Conservation (phyloP, 2,113 vertebrate species). For the Casuarius casuarius region DNA sequence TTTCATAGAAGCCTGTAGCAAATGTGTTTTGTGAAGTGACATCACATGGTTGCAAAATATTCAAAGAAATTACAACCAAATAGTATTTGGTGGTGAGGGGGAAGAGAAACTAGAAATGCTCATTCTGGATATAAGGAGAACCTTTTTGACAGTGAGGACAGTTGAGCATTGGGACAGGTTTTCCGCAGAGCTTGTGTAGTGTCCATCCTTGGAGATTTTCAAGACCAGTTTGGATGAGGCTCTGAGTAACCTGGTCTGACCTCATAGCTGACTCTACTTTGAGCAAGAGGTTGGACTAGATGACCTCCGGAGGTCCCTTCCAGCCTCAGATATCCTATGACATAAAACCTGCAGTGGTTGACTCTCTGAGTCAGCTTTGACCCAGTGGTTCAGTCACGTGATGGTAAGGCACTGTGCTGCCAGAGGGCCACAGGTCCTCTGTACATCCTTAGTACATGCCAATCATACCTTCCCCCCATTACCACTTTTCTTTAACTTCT, state of each 20-base stretch:
- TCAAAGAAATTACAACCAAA: background rate
- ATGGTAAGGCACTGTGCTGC: background rate
- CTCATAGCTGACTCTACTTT: background rate
- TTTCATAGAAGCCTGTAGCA: background rate
- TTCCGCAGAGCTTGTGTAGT: background rate
- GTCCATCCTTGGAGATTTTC: background rate
- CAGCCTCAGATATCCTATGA: background rate
- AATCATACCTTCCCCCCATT: background rate
- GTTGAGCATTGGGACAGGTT: background rate
- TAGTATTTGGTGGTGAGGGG: background rate
- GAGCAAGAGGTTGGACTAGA: background rate
- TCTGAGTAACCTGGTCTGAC: background rate
- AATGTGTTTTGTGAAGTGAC: background rate
- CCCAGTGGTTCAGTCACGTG: background rate
- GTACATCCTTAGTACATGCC: accelerated
- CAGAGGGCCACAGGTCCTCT: background rate
- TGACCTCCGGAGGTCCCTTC: background rate
- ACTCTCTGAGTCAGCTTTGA: background rate
- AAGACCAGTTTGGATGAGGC: background rate
- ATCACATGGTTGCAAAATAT: background rate
- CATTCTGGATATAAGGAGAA: background rate
- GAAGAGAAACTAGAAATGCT: background rate
- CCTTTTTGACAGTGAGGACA: background rate
- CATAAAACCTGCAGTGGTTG: background rate
- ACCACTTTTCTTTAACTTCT: background rate